phyloP scores from a whole-genome alignment of 2,797 vertebrate genomes.

The Molossus alvarezi region DNA sequence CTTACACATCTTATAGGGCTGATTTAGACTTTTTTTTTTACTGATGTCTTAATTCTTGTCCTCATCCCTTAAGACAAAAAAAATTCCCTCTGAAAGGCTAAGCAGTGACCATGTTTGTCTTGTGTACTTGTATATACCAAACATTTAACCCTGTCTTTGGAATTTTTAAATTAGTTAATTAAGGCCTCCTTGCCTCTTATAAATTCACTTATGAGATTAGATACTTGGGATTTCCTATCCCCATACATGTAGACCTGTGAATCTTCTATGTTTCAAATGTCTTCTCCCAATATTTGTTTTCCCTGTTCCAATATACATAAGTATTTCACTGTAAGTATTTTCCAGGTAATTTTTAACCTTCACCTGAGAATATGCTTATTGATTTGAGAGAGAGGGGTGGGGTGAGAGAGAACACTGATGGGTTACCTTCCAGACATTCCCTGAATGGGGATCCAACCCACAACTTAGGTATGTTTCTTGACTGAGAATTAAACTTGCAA shows the following conservation, averaged over 20 bases:
- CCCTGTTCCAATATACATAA: background rate
- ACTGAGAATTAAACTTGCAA: background rate
- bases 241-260: background rate
- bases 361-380: background rate
- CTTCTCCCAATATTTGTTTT: conserved; percentile 5
- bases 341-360: background rate
- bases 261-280: conserved; percentile 14
- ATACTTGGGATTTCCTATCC: background rate
- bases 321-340: background rate
- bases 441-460: background rate
- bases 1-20: background rate
- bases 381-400: no score
- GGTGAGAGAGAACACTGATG: background rate
- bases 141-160: background rate
- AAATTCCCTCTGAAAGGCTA: background rate
- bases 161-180: conserved; percentile 32
- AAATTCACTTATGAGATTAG: conserved; percentile 27
- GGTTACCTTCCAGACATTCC: background rate
- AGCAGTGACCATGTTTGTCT: background rate
- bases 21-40: background rate
- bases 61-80: conserved; percentile 32
- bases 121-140: background rate
- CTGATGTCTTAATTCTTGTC: background rate
- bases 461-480: background rate
- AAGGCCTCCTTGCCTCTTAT: background rate